Conservation (phyloP, 2,888 invertebrate genomes). For the Neuroscelio doddi region DNA sequence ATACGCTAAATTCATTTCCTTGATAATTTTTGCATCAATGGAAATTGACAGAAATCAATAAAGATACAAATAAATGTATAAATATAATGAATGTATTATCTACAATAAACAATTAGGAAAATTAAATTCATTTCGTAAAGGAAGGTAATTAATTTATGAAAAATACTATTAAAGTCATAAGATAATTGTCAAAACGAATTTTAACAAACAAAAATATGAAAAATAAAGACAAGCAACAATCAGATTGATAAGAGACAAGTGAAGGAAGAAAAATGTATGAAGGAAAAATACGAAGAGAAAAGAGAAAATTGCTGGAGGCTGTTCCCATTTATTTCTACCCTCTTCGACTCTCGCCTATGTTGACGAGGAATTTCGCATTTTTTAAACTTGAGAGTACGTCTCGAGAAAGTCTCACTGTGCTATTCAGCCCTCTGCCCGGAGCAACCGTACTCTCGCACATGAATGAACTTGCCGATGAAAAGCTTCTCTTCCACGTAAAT, state of each 20-base stretch:
- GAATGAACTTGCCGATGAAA: slow-evolving; percentile 59
- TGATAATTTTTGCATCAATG: too few species aligned
- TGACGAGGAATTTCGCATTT: slow-evolving; percentile 63
- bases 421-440: slow-evolving; percentile 36
- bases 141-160: too few species aligned
- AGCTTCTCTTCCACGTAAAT: slow-evolving; percentile 52
- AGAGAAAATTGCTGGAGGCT: slow-evolving; percentile 48
- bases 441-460: slow-evolving; percentile 52
- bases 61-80: too few species aligned
- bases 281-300: too few species aligned
- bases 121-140: too few species aligned
- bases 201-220: slow-evolving; percentile 3
- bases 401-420: slow-evolving; percentile 47
- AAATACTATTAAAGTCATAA: too few species aligned
- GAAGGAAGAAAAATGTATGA: slow-evolving; percentile 25
- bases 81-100: too few species aligned
- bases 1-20: too few species aligned
- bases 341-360: slow-evolving; percentile 34
- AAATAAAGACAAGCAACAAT: slow-evolving; percentile 31
- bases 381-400: slow-evolving; percentile 50
- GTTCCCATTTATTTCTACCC: slow-evolving; percentile 60
- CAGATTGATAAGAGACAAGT: slow-evolving; percentile 33
- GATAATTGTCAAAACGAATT: too few species aligned
- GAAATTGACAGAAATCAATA: too few species aligned
- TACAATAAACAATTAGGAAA: too few species aligned